phyloP scores from a whole-genome alignment of 2,797 vertebrate genomes.

The Neostethus bicornis region DNA sequence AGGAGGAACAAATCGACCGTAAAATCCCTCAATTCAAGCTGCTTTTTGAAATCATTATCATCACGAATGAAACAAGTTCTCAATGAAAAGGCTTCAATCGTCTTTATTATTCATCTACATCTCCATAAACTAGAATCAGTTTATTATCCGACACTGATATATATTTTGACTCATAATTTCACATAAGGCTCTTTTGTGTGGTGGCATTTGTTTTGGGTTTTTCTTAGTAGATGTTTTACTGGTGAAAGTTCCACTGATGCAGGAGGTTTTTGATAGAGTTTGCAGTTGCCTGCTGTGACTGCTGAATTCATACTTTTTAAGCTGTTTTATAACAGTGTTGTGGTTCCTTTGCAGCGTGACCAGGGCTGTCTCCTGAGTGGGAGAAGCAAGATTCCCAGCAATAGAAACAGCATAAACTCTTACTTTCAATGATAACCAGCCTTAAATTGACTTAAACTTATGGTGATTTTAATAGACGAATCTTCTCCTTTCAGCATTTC shows the following conservation, averaged over 20 bases:
- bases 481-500: too few species aligned
- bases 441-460: too few species aligned
- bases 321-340: neutral
- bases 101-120: constrained; percentile 7
- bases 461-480: too few species aligned
- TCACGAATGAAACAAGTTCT: constrained; percentile 9
- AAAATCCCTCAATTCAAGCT: constrained; percentile 6
- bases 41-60: constrained; percentile 9
- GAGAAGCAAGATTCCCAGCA: neutral
- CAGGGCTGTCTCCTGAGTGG: neutral
- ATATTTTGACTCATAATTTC: neutral
- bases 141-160: too few species aligned
- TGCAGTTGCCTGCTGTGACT: too few species aligned
- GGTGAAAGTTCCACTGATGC: too few species aligned
- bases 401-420: neutral
- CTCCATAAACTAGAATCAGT: neutral
- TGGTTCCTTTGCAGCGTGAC: neutral
- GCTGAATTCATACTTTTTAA: too few species aligned
- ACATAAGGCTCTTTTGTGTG: too few species aligned
- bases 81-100: neutral
- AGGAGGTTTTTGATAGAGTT: too few species aligned
- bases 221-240: too few species aligned
- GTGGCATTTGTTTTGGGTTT: neutral
- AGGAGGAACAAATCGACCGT: constrained; percentile 2
- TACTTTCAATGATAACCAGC: neutral